These are phyloP conservation scores for Cantharis nigra DNA, from an alignment of 2,888 invertebrate genomes.

Conservation along the genomic window DNA sequence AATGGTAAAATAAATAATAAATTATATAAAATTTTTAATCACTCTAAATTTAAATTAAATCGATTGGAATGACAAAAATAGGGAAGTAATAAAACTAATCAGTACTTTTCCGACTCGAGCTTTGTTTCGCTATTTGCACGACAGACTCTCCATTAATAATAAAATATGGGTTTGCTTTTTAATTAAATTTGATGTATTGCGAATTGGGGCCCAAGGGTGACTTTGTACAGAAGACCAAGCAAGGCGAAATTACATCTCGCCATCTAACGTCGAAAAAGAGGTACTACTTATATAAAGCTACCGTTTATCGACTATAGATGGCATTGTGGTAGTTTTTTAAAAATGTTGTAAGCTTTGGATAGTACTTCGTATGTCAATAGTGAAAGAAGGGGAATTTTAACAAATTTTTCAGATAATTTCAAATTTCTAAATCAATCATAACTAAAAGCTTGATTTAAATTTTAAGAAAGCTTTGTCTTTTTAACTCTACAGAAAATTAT, in stretches of 20 bases:
- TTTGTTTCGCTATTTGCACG: no score
- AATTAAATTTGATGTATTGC: no score
- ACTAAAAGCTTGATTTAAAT: neutral
- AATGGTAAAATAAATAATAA: no score
- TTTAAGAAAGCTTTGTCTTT: neutral
- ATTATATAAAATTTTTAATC: no score
- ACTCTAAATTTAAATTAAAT: no score
- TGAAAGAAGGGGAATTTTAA: neutral
- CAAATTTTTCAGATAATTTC: neutral
- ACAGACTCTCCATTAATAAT: no score
- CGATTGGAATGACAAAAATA: no score
- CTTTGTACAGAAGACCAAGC: neutral
- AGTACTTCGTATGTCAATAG: neutral
- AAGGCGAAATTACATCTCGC: neutral
- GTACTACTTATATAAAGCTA: neutral
- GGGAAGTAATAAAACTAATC: no score
- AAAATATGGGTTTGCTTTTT: no score
- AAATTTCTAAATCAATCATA: neutral
- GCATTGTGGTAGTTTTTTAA: no score
- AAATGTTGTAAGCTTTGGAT: neutral
- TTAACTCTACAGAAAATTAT: slow-evolving; percentile 78
- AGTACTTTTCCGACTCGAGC: no score
- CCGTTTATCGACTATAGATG: neutral
- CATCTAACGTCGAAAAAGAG: neutral
- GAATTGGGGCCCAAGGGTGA: no score